Evolutionary conservation across 2,797 vertebrate species (phyloP).

Genomic region (Echiichthys vipera): DNA sequence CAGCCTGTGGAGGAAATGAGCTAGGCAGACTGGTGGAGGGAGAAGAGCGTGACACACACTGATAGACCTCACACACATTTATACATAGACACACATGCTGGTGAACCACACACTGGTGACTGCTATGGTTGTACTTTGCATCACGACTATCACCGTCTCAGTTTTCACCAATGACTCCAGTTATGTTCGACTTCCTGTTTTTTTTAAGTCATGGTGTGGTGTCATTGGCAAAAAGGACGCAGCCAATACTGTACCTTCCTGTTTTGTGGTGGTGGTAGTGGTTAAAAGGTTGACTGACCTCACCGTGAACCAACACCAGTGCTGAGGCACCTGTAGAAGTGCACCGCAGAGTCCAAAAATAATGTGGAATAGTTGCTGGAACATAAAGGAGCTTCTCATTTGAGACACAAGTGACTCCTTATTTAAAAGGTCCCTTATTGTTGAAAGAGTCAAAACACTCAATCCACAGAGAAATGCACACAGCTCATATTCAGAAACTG

Average conservation of each 20-base stretch:
- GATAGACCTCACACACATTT: slow-evolving; percentile 68
- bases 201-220: slow-evolving; percentile 46
- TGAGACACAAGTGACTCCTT: background rate
- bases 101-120: slow-evolving; percentile 48
- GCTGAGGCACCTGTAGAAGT: slow-evolving; percentile 48
- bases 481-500: too few relatives aligned
- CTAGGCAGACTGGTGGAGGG: slow-evolving; percentile 72
- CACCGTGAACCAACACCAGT: slow-evolving; percentile 40
- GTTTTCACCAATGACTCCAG: slow-evolving; percentile 54
- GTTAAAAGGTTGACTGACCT: slow-evolving; percentile 59
- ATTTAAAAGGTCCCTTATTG: too few relatives aligned
- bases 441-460: too few relatives aligned
- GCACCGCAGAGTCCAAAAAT: slow-evolving; percentile 32
- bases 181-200: slow-evolving; percentile 74
- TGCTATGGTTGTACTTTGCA: slow-evolving; percentile 41
- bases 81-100: slow-evolving; percentile 12
- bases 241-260: slow-evolving; percentile 31
- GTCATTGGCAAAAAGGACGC: slow-evolving; percentile 55
- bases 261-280: slow-evolving; percentile 25
- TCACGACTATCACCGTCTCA: slow-evolving; percentile 44
- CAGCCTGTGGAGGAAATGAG: slow-evolving; percentile 81
- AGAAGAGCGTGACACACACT: slow-evolving; percentile 70
- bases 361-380: slow-evolving; percentile 22
- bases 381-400: slow-evolving; percentile 35
- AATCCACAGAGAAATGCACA: too few relatives aligned